Conservation (phyloP, 2,888 invertebrate species). For the Orchesella flavescens region DNA sequence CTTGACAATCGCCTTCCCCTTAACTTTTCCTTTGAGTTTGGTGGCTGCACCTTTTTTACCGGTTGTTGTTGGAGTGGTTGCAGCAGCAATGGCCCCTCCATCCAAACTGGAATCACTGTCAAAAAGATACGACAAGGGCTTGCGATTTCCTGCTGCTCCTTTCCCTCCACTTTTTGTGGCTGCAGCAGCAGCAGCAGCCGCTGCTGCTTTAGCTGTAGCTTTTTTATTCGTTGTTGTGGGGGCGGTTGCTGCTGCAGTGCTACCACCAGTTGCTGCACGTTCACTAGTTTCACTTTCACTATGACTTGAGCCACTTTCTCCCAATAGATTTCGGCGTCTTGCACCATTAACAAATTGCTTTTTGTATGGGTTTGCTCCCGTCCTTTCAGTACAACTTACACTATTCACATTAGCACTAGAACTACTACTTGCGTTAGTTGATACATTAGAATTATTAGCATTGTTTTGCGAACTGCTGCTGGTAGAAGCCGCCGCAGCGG, state of each 20-base stretch:
- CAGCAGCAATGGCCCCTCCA: conserved; percentile 74
- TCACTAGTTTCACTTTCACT: conserved; percentile 71
- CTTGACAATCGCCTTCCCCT: conserved; percentile 51
- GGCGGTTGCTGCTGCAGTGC: not conserved
- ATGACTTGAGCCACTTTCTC: conserved; percentile 66
- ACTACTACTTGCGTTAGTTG: conserved; percentile 33
- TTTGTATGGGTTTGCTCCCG: conserved; percentile 81
- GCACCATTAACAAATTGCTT: conserved; percentile 86
- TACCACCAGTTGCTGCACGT: conserved; percentile 20
- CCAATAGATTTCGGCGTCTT: conserved; percentile 75
- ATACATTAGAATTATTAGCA: conserved; percentile 8
- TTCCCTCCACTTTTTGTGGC: conserved; percentile 56
- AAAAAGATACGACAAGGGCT: conserved; percentile 73
- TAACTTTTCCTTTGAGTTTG: conserved; percentile 70
- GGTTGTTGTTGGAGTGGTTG: conserved; percentile 67
- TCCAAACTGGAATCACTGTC: conserved; percentile 79
- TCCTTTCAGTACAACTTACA: conserved; percentile 49
- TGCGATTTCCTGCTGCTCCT: conserved; percentile 71
- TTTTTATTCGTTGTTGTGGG: conserved; percentile 74
- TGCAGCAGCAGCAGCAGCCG: conserved; percentile 25
- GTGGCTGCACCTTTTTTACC: conserved; percentile 55
- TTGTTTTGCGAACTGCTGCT: conserved; percentile 22
- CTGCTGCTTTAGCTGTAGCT: conserved; percentile 73
- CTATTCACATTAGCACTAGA: conserved; percentile 19
- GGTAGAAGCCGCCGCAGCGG: conserved; percentile 19